phyloP scores from a whole-genome alignment of 2,113 vertebrate species.

The Hiodon tergisus region DNA sequence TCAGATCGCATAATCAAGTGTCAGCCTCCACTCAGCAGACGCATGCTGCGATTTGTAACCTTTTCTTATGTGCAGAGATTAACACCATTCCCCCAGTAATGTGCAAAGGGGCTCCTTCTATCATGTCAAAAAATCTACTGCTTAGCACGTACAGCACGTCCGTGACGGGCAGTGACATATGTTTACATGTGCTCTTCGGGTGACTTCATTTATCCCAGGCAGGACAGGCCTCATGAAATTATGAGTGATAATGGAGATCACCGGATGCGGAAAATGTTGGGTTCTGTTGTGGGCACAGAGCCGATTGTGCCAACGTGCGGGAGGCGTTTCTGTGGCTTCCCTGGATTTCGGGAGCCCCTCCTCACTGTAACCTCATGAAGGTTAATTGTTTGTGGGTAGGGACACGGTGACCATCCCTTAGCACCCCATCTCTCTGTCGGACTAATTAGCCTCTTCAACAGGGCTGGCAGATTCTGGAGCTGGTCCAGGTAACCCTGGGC shows the following conservation, averaged over 20 bases:
- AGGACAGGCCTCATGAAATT: too few species aligned
- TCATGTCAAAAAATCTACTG: background rate
- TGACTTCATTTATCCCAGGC: background rate
- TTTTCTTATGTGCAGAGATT: constrained; percentile 64
- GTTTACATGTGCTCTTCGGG: background rate
- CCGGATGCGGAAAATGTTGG: too few species aligned
- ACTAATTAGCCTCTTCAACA: constrained; percentile 50
- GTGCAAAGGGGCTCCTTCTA: background rate
- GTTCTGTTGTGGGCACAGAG: too few species aligned
- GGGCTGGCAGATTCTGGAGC: constrained; percentile 22
- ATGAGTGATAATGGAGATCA: too few species aligned
- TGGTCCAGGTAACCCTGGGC: constrained; percentile 23
- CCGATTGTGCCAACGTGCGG: too few species aligned
- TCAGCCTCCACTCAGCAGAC: constrained; percentile 59
- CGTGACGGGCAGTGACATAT: background rate
- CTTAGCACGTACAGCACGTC: background rate
- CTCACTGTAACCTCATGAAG: constrained; percentile 42
- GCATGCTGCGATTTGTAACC: constrained; percentile 67
- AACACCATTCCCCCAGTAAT: constrained; percentile 51
- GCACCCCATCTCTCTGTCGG: constrained; percentile 44
- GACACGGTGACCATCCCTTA: constrained; percentile 35
- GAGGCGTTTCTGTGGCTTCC: too few species aligned
- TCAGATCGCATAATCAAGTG: constrained; percentile 71
- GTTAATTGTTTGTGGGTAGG: constrained; percentile 47
- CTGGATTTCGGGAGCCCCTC: background rate